Evolutionary conservation across 2,113 vertebrate genomes (phyloP).

Genomic region (Anhinga rufa): DNA sequence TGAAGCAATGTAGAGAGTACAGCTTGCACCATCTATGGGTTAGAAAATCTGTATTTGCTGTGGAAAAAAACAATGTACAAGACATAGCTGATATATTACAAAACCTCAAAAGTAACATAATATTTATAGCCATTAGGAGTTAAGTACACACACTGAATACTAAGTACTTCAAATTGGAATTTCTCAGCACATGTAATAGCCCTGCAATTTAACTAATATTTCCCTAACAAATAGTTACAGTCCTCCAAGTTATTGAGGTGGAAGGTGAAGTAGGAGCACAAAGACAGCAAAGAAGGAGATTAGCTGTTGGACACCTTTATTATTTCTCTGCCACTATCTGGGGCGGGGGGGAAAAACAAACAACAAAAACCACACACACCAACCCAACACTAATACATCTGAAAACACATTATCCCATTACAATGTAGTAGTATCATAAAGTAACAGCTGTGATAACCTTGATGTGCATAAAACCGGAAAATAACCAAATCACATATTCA

Average conservation of each 20-base stretch:
- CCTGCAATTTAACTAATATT: constrained; percentile 12
- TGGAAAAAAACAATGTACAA: not conserved
- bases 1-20: not conserved
- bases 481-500: constrained; percentile 22
- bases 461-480: constrained; percentile 5
- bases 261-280: constrained; percentile 31
- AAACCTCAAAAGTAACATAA: not conserved
- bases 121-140: constrained; percentile 7
- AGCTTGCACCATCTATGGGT: not conserved
- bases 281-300: constrained; percentile 1
- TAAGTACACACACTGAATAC: not conserved
- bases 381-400: not conserved
- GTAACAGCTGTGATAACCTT: constrained; percentile 33
- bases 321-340: not conserved
- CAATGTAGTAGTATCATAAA: not conserved
- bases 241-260: not conserved
- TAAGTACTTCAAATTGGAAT: not conserved
- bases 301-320: constrained; percentile 25
- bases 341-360: not conserved
- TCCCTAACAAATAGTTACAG: not conserved
- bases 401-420: constrained; percentile 34
- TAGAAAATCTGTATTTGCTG: not conserved
- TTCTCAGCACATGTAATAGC: not conserved
- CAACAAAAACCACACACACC: too few relatives aligned
- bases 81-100: not conserved